A percentile compares a stretch with the other conserved stretches of the same genome.
These are phyloP conservation scores for Pocillopora grandis DNA, from an alignment of 92 coral and sea anemone species.

Conservation along the genomic window DNA sequence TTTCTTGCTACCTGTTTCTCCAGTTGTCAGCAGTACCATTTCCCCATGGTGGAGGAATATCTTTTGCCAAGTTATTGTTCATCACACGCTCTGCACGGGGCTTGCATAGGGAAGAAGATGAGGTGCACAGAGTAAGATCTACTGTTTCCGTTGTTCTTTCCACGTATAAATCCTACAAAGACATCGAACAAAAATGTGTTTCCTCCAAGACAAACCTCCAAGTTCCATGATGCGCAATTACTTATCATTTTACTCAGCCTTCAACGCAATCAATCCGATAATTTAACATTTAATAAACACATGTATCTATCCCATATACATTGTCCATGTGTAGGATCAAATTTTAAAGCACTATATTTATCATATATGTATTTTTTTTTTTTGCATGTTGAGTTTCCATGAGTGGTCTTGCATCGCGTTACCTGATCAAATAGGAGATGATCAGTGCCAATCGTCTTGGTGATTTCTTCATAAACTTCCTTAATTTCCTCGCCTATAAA, in stretches of 20 bases:
- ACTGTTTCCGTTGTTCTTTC: slow-evolving; percentile 69
- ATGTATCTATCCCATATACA: too few species aligned
- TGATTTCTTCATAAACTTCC: slow-evolving; percentile 96
- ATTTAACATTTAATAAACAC: too few species aligned
- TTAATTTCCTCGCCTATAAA: slow-evolving; percentile 96
- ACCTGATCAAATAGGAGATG: slow-evolving; percentile 93
- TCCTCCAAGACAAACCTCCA: too few species aligned
- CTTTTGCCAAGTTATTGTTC: slow-evolving; percentile 61
- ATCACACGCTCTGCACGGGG: slow-evolving; percentile 71
- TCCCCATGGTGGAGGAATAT: slow-evolving; percentile 93
- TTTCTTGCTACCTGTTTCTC: slow-evolving; percentile 83
- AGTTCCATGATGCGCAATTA: too few species aligned
- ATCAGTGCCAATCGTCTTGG: slow-evolving; percentile 79
- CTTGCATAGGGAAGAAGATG: slow-evolving; percentile 73
- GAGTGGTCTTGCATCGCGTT: neutral
- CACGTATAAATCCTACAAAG: slow-evolving; percentile 75
- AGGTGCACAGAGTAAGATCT: slow-evolving; percentile 57
- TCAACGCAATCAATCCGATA: too few species aligned
- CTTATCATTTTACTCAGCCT: too few species aligned
- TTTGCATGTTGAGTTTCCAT: neutral
- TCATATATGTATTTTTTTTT: neutral
- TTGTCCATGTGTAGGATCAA: too few species aligned
- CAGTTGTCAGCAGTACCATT: slow-evolving; percentile 81
- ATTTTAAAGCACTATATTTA: neutral
- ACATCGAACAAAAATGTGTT: neutral